Percentiles rank a stretch among this genome's conserved stretches.
phyloP scores from a whole-genome alignment of 1,140 invertebrate species.

The Trichonephila clavipes region DNA sequence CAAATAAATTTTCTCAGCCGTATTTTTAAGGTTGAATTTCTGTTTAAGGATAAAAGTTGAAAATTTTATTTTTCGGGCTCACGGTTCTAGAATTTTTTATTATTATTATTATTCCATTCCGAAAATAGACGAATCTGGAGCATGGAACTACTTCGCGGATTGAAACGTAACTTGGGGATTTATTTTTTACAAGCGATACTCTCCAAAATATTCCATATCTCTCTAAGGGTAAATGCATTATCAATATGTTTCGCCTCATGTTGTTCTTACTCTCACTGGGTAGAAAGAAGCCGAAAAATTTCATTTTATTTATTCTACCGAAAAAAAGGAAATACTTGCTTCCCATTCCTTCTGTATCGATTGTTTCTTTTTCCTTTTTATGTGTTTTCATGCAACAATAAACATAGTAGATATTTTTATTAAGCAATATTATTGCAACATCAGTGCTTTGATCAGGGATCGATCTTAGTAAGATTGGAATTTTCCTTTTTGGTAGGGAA shows the following conservation, averaged over 20 bases:
- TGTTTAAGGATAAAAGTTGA: conserved; percentile 5
- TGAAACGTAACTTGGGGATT: conserved; percentile 33
- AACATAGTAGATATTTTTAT: background rate
- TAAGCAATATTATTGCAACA: background rate
- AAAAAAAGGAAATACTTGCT: background rate
- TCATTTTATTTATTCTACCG: background rate
- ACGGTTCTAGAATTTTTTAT: background rate
- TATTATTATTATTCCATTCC: background rate
- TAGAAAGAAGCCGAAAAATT: background rate
- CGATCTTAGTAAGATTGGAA: background rate
- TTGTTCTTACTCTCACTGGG: background rate
- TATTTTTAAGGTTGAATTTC: background rate
- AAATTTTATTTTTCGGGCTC: background rate
- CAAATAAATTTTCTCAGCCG: background rate
- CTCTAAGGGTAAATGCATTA: conserved; percentile 17
- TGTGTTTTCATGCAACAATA: background rate
- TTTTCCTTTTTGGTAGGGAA: background rate
- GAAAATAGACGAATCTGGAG: background rate
- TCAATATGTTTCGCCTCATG: conserved; percentile 12
- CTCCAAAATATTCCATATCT: conserved; percentile 17
- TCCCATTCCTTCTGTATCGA: background rate
- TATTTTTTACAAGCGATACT: background rate
- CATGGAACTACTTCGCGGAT: background rate
- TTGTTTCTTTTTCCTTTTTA: background rate
- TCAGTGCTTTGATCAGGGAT: background rate